Evolutionary conservation across 2,888 invertebrate genomes (phyloP).

Genomic region (Anoplius nigerrimus): DNA sequence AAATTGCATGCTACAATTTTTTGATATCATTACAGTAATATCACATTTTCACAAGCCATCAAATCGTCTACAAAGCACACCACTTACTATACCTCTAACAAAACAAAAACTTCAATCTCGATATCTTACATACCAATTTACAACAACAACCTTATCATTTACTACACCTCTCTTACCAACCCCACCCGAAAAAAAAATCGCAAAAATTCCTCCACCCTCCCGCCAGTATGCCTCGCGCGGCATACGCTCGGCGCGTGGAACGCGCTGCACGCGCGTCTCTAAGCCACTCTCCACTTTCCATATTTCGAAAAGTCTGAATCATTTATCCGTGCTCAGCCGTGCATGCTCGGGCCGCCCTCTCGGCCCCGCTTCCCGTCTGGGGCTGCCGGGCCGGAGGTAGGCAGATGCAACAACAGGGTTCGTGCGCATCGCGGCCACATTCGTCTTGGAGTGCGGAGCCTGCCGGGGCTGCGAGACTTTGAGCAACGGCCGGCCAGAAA

Average conservation of each 20-base stretch:
- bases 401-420: constrained; percentile 56
- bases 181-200: too few relatives aligned
- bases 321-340: constrained; percentile 68
- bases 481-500: constrained; percentile 49
- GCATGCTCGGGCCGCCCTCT: constrained; percentile 55
- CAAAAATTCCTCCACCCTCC: too few relatives aligned
- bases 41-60: not conserved
- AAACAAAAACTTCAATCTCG: too few relatives aligned
- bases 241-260: too few relatives aligned
- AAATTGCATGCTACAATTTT: too few relatives aligned
- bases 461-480: constrained; percentile 44
- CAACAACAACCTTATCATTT: too few relatives aligned
- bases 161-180: too few relatives aligned
- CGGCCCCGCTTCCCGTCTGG: constrained; percentile 37
- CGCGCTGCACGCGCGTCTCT: not conserved
- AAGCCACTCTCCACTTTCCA: constrained; percentile 66
- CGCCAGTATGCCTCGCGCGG: too few relatives aligned
- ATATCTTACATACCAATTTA: too few relatives aligned
- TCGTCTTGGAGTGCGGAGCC: constrained; percentile 47
- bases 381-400: constrained; percentile 43
- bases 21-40: too few relatives aligned
- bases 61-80: too few relatives aligned
- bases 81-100: too few relatives aligned
- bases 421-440: constrained; percentile 44
- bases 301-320: constrained; percentile 71